These are phyloP conservation scores for Diplogasteroides magnus DNA, from an alignment of 1,140 invertebrate species.

Conservation along the genomic window DNA sequence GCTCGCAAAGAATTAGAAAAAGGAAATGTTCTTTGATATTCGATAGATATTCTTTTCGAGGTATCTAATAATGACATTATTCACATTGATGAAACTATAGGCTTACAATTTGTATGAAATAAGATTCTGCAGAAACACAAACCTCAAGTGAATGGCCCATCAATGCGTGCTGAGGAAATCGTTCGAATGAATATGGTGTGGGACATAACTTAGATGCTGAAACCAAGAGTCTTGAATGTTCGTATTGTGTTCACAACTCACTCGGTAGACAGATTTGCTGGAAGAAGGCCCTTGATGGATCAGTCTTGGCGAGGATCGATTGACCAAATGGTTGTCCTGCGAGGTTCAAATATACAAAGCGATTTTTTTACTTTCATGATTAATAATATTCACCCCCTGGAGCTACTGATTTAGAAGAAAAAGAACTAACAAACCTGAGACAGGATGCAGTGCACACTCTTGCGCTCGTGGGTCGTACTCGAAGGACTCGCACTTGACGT, in stretches of 20 bases:
- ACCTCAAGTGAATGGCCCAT: constrained; percentile 48
- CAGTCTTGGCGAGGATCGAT: constrained; percentile 39
- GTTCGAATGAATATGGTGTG: constrained; percentile 47
- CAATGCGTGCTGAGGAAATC: constrained; percentile 46
- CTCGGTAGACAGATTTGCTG: constrained; percentile 50
- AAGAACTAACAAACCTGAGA: no score
- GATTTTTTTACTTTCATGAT: no score
- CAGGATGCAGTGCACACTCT: constrained; percentile 42
- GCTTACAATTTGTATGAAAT: not conserved
- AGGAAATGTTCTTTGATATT: no score
- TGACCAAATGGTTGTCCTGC: constrained; percentile 49
- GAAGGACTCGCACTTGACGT: constrained; percentile 41
- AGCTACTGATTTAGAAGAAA: no score
- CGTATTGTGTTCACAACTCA: constrained; percentile 25
- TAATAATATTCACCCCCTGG: no score
- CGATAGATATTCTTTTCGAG: no score
- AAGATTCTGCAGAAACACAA: constrained; percentile 6
- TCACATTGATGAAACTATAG: no score
- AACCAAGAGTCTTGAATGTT: constrained; percentile 7
- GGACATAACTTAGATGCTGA: constrained; percentile 41
- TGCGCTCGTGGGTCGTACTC: constrained; percentile 46
- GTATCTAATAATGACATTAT: no score
- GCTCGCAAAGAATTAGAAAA: no score
- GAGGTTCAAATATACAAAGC: no score
- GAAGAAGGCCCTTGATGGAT: constrained; percentile 39